phyloP scores from a whole-genome alignment of 2,797 vertebrate genomes.

The Molossus molossus region DNA sequence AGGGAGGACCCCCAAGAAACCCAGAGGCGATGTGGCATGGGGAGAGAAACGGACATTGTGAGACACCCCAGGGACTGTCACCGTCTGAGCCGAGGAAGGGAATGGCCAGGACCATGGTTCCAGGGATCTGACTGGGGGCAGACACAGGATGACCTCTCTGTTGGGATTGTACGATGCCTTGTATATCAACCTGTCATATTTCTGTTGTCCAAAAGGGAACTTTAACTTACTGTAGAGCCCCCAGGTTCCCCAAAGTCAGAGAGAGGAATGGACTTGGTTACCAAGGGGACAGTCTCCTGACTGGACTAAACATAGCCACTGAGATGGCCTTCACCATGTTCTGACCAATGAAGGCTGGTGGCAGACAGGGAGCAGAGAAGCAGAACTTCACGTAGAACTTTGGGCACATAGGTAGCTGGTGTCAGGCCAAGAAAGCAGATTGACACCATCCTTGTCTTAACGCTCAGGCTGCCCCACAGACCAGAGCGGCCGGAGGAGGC shows the following conservation, averaged over 20 bases:
- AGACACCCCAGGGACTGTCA: not conserved
- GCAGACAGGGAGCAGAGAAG: not conserved
- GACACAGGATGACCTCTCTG: not conserved
- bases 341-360: not conserved
- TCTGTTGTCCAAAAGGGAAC: not conserved
- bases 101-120: not conserved
- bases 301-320: not conserved
- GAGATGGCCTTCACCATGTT: not conserved
- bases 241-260: not conserved
- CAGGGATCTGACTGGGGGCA: not conserved
- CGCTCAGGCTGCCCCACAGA: not conserved
- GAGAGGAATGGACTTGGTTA: not conserved
- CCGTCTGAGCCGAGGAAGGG: not conserved
- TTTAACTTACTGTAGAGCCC: not conserved
- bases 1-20: not conserved
- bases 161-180: not conserved
- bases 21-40: not conserved
- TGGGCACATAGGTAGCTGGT: not conserved
- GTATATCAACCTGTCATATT: not conserved
- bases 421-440: not conserved
- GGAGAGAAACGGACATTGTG: not conserved
- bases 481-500: not conserved
- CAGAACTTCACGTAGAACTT: not conserved
- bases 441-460: not conserved
- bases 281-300: constrained; percentile 13